Conservation (phyloP, 2,888 invertebrate genomes). For the Nomada goodeniana region DNA sequence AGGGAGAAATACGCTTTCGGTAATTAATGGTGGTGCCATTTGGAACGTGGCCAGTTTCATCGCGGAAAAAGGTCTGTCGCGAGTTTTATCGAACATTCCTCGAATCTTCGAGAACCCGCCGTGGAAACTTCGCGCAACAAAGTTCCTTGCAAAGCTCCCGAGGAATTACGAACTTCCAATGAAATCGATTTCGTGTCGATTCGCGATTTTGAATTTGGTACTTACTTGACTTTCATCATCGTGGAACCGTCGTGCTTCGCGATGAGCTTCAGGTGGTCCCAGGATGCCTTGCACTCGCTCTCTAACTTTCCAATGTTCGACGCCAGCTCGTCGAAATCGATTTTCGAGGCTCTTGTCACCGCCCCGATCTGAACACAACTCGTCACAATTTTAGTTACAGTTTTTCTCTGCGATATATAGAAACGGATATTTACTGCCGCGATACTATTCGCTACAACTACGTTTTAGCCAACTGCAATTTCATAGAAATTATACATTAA, state of each 20-base stretch:
- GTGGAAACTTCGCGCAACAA: constrained; percentile 25
- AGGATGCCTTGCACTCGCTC: constrained; percentile 97
- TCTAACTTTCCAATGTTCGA: constrained; percentile 95
- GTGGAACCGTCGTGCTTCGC: constrained; percentile 96
- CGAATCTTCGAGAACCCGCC: constrained; percentile 70
- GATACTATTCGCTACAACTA: too few relatives aligned
- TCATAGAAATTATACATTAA: background rate
- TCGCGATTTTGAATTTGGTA: constrained; percentile 53
- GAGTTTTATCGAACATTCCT: constrained; percentile 74
- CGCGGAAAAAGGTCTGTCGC: constrained; percentile 66
- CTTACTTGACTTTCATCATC: constrained; percentile 94
- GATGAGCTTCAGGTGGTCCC: constrained; percentile 97
- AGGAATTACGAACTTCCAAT: constrained; percentile 4
- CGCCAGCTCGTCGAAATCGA: constrained; percentile 97
- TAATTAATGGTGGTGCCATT: constrained; percentile 80
- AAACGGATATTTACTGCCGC: too few relatives aligned
- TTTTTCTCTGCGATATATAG: too few relatives aligned
- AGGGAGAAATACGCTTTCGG: constrained; percentile 70
- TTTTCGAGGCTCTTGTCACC: constrained; percentile 95
- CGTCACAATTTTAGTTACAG: background rate
- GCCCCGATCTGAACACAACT: constrained; percentile 89
- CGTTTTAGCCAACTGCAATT: background rate
- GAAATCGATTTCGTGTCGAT: constrained; percentile 6
- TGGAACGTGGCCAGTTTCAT: constrained; percentile 76
- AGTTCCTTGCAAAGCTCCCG: background rate